Conservation (phyloP, 2,113 vertebrate genomes). For the Pluvialis apricaria region DNA sequence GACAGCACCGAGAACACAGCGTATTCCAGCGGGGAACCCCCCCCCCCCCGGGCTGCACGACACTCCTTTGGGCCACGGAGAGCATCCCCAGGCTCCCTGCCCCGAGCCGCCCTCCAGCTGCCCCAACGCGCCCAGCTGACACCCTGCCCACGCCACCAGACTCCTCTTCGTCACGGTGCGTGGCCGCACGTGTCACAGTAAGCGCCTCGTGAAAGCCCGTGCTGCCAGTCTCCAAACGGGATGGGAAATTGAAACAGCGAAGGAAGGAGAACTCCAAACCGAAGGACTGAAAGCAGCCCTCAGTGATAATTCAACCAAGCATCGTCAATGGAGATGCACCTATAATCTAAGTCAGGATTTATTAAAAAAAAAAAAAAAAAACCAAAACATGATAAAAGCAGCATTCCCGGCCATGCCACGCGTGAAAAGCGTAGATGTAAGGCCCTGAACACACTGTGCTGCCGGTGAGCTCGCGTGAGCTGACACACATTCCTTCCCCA, state of each 20-base stretch:
- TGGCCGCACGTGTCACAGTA: neutral
- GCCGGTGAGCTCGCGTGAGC: too few species aligned
- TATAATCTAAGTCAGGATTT: fast-evolving
- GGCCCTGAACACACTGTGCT: neutral
- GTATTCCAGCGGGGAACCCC: neutral
- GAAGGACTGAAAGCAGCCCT: neutral
- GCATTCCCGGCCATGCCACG: neutral
- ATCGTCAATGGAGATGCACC: fast-evolving
- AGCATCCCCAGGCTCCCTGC: neutral
- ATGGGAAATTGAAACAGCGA: neutral
- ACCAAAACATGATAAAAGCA: neutral
- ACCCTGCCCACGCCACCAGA: neutral
- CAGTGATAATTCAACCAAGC: neutral
- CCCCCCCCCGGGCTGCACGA: neutral
- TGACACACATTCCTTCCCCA: too few species aligned
- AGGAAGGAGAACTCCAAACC: neutral
- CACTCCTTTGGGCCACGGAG: too few species aligned
- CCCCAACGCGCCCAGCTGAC: neutral
- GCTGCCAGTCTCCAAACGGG: fast-evolving
- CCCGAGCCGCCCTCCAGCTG: too few species aligned
- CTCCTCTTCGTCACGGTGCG: neutral
- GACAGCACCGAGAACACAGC: neutral
- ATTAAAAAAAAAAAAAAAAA: too few species aligned
- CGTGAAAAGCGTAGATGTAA: neutral
- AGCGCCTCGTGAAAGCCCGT: fast-evolving